Evolutionary conservation across 2,888 invertebrate species (phyloP).

Genomic region (Tenthredo distinguenda): DNA sequence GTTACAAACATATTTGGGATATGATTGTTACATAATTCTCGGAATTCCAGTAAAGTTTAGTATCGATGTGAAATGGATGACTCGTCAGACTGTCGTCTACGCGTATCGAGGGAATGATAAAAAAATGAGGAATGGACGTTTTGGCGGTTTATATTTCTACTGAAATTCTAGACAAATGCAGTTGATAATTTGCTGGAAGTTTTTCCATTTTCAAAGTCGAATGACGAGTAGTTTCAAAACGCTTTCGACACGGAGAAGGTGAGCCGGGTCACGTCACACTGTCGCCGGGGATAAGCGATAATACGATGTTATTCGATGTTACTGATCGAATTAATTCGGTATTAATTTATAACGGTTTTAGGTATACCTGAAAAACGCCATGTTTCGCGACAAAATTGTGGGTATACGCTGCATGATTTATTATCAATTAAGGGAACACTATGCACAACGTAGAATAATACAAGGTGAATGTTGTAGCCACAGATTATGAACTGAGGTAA

Average conservation of each 20-base stretch:
- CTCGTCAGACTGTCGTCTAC: neutral
- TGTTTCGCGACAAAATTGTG: slow-evolving; percentile 66
- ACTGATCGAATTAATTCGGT: neutral
- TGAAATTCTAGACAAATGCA: too few relatives aligned
- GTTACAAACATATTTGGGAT: neutral
- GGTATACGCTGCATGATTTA: slow-evolving; percentile 70
- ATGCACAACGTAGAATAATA: slow-evolving; percentile 7
- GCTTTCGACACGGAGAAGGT: slow-evolving; percentile 15
- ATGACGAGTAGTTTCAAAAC: neutral
- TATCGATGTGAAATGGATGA: neutral
- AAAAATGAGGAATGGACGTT: neutral
- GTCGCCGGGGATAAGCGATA: slow-evolving; percentile 14
- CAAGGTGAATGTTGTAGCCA: slow-evolving; percentile 12
- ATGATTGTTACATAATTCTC: neutral
- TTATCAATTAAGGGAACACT: slow-evolving; percentile 9
- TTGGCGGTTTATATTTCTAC: neutral
- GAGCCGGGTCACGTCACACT: slow-evolving; percentile 43
- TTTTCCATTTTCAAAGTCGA: neutral
- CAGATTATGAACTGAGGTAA: slow-evolving; percentile 2
- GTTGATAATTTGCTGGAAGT: neutral
- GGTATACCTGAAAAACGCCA: slow-evolving; percentile 71
- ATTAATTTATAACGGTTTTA: neutral
- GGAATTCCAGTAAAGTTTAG: neutral
- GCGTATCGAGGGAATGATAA: neutral
- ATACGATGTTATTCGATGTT: neutral